A percentile compares a stretch with the other conserved stretches of the same genome.
These are phyloP conservation scores for Epicauta chinensis DNA, from an alignment of 1,140 invertebrate genomes.

Conservation along the genomic window DNA sequence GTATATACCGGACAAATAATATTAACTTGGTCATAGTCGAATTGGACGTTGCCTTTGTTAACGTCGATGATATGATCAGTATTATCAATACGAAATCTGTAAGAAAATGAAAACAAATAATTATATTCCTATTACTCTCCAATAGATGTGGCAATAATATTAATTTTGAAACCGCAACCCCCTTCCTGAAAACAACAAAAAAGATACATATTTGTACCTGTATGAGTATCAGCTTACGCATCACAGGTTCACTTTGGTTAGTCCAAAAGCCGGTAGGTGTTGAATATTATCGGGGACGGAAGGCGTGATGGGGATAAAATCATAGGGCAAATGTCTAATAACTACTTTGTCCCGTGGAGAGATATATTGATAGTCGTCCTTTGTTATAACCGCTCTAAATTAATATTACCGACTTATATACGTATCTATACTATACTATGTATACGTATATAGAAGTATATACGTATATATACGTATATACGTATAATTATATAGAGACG, in stretches of 20 bases:
- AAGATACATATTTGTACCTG: slow-evolving; percentile 6
- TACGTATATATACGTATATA: too few relatives aligned
- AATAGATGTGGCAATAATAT: too few relatives aligned
- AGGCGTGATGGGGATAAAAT: slow-evolving; percentile 10
- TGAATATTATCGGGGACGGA: slow-evolving; percentile 2
- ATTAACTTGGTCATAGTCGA: slow-evolving; percentile 92
- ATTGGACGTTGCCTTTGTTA: slow-evolving; percentile 86
- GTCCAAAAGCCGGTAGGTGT: slow-evolving; percentile 15
- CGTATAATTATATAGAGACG: neutral
- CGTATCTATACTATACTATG: too few relatives aligned
- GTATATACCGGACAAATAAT: slow-evolving; percentile 90
- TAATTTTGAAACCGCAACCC: too few relatives aligned
- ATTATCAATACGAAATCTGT: slow-evolving; percentile 94
- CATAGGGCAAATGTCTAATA: slow-evolving; percentile 13
- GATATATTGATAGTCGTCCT: slow-evolving; percentile 20
- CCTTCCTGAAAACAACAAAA: too few relatives aligned
- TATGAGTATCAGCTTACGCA: slow-evolving; percentile 13
- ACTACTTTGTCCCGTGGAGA: slow-evolving; percentile 18
- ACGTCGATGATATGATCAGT: slow-evolving; percentile 94
- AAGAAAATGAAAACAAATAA: slow-evolving; percentile 34
- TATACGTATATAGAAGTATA: too few relatives aligned
- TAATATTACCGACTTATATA: slow-evolving; percentile 14
- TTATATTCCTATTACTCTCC: too few relatives aligned
- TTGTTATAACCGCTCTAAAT: slow-evolving; percentile 17
- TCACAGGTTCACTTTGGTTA: slow-evolving; percentile 6